Evolutionary conservation across 2,888 invertebrate species (phyloP), one percentile per base, ranked within the genome.

Genomic region (Xylota segnis): DNA sequence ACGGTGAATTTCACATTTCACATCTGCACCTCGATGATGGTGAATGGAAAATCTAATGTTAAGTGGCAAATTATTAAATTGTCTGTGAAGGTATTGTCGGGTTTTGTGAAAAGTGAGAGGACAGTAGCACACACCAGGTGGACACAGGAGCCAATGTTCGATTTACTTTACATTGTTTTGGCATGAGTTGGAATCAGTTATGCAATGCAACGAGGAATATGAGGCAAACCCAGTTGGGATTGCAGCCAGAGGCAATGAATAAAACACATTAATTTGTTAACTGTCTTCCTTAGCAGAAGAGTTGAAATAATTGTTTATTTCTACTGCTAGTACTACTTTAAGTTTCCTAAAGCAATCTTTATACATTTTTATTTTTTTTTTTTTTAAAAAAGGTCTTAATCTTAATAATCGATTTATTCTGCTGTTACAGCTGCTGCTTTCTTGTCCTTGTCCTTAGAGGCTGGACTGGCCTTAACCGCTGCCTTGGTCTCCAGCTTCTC

Each of bases 401-500:
- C 45, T 12, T n/a, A 47, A 34, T 65, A 12, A 52, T 27, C 10
- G 9, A 23, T 34, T 71, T 82, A 82, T n/a, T 86, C 82, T 14
- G 58, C 61, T 10, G 65, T 40, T 9, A 16, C 23, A n/a, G 18
- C 56, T 50, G 68, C 76, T 4, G 66, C 9, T 16, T 81, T 72
- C 47, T 83, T 82, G 23, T 84, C 61, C 34, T 71, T 78, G 7
- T 79, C 79, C 43, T 82, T 83, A 14, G 56, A 14, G 1, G 71
- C 59, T 10, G 40, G 12, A n/a, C 14, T 43, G 14, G 43, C 14
- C 43, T 43, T 43, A 4, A 5, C n/a, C 10, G 34, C 32, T n/a
- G 91, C 90, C 14, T 72, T 58, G 18, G 81, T 81, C 18, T 89
- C 90, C 58, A 65, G 76, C 45, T 68, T 87, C 52, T 65, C 87